A percentile compares a stretch with the other conserved stretches of the same genome.
phyloP scores from a whole-genome alignment of 2,888 invertebrate species.

The Lamellibrachia columna region DNA sequence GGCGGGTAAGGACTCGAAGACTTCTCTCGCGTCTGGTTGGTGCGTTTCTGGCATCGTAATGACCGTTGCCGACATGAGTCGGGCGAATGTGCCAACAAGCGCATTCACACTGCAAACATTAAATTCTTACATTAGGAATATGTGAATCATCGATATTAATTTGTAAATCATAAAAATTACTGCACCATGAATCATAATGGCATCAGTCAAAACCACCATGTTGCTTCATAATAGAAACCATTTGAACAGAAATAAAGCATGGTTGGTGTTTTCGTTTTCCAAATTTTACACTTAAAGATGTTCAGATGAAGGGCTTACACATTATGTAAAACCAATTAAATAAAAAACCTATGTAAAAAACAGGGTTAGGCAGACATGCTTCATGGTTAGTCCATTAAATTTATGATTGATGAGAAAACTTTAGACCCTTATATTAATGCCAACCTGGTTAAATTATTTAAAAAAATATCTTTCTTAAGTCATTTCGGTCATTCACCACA shows the following conservation, averaged over 20 bases:
- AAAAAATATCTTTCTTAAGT: no score
- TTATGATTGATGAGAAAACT: no score
- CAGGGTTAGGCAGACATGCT: no score
- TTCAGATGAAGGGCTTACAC: no score
- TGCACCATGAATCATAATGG: not conserved
- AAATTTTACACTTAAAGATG: no score
- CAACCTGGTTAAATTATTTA: no score
- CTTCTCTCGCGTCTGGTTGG: not conserved
- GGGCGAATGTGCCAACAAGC: not conserved
- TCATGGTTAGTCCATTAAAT: no score
- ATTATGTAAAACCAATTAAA: no score
- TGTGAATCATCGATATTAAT: not conserved
- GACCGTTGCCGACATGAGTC: not conserved
- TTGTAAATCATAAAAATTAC: not conserved
- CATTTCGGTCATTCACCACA: not conserved
- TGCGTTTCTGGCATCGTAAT: not conserved
- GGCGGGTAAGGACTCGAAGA: not conserved
- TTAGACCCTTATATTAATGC: no score
- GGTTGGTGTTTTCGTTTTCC: no score
- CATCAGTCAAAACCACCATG: not conserved
- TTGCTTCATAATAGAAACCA: not conserved
- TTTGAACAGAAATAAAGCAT: no score
- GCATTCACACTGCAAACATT: not conserved
- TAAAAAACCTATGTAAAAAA: no score
- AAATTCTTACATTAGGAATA: not conserved